A percentile compares a stretch with the other conserved stretches of the same genome.
These are phyloP conservation scores for Nansenia antarctica DNA, from an alignment of 2,113 vertebrate species.

Conservation along the genomic window DNA sequence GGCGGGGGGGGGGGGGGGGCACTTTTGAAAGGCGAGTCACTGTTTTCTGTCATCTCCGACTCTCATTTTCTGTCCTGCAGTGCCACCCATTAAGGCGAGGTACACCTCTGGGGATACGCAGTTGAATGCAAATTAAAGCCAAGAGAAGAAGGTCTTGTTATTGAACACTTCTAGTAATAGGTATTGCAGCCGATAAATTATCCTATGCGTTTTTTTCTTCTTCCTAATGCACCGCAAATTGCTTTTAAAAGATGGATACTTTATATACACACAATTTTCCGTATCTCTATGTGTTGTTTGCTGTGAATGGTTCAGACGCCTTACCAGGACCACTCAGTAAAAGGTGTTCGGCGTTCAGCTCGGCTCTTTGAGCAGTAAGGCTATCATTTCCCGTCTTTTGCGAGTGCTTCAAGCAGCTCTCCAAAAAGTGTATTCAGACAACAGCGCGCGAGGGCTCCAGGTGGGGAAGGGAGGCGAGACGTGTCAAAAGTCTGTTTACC, in stretches of 20 bases:
- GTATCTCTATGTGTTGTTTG: conserved; percentile 9
- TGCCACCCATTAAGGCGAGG: conserved; percentile 54
- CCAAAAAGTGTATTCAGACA: conserved; percentile 40
- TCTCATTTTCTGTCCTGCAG: conserved; percentile 37
- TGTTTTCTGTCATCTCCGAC: conserved; percentile 16
- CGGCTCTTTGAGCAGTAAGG: conserved; percentile 26
- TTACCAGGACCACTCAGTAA: not conserved
- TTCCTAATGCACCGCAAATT: not conserved
- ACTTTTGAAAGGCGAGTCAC: conserved; percentile 31
- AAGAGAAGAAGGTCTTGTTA: conserved; percentile 14
- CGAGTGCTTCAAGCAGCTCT: conserved; percentile 32
- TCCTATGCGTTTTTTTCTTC: conserved; percentile 3
- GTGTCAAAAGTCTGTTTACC: conserved; percentile 51
- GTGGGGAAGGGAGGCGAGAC: conserved; percentile 31
- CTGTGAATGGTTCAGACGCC: not conserved
- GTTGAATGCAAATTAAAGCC: conserved; percentile 64
- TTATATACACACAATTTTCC: conserved; percentile 26
- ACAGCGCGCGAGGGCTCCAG: conserved; percentile 30
- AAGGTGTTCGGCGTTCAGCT: conserved; percentile 7
- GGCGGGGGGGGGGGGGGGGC: conserved; percentile 48
- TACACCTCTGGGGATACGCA: conserved; percentile 53
- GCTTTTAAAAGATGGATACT: conserved; percentile 14
- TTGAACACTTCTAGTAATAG: conserved; percentile 4
- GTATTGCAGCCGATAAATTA: not conserved
- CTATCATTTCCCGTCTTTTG: conserved; percentile 34